Base-by-base conservation (phyloP, 1,140 invertebrate species). In the Danaus melanippus region DNA sequence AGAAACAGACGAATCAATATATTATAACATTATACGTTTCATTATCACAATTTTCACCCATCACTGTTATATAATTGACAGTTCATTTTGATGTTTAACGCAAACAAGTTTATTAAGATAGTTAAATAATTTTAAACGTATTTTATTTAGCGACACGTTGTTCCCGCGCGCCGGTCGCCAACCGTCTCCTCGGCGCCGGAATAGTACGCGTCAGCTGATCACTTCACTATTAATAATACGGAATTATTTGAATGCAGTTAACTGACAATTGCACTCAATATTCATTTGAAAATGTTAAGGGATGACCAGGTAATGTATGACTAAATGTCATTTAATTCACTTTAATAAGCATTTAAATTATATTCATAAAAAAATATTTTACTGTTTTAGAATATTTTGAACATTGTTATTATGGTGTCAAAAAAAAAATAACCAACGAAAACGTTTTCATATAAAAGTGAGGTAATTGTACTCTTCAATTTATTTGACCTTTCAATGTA, bases 151-250 rank as follows among this genome's bases (percentile, higher is more conserved):
- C 50, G 50, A 60, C 62, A 58, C 49, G 54, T 46, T 49, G 66
- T 47, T 53, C 53, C 59, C 52, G 56, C 56, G 53, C 58, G 47
- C 53, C 44, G 12, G 32, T 32, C 51, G 59, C 52, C 56, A 32
- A 56, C 50, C 52, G 59, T 58, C 60, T 56, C 51, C 56, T 61
- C 54, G 52, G 40, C 59, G 61, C 57, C 58, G 42, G 32, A 46
- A 48, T 42, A 60, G 56, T 60, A 56, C 49, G 56, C 60, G 60
- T 74, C 74, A 84, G 80, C 77, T 80, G 81, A 84, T 71, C 66
- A 63, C 58, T 74, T 67, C 68, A 79, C 80, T 86, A 85, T 84
- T 81, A 83, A 86, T 86, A 84, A 80, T 84, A 74, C 64, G 66
- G 64, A 74, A 79, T 73, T 72, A 74, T 76, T 72, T 69, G 61